Base-by-base conservation (phyloP, 2,797 vertebrate species). In the Darevskia nairensis region DNA sequence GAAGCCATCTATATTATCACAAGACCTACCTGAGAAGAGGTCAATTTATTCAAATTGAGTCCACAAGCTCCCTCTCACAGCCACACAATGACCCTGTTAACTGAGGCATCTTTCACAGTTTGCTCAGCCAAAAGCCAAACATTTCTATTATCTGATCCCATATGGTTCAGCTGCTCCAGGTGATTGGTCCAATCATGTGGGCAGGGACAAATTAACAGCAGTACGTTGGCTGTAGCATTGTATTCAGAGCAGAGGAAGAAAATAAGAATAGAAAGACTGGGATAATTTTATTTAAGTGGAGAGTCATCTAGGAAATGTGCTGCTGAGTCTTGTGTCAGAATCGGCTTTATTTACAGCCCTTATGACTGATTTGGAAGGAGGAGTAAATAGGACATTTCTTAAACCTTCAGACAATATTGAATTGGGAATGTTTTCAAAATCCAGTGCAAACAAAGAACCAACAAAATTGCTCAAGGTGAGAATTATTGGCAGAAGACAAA, bases 401-500 rank as follows among this genome's bases (percentile, higher is more conserved):
- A 88, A 82, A 90, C 75, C 84, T 93, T 85, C 59, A 92, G 68
- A 84, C 74, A 0, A 66, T 81, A 83, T 88, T 46, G 88, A 89
- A 93, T 88, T 79, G 15, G 10, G 79, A 75, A 59, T 2, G 8
- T 71, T 84, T 91, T 2, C 8, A 90, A 89, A 88, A 87, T 88
- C 50, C 39, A 69, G 8, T 46, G 4, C 85, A 32, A 59, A 80
- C 83, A 90, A 91, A 91, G n/a, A 82, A 93, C 85, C 78, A 92
- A 87, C 88, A 74, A 85, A 84, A 84, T 77, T 17, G 77, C 89
- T 27, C 13, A 1, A 82, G 4, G 13, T 84, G 89, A 86, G 15
- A 80, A 83, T 88, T 88, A 84, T 86, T 91, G 72, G 27, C 85
- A 88, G 25, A 5, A 91, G 89, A 89, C 80, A 81, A 89, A 89